Conservation (phyloP, 2,888 invertebrate genomes). For the Scaptomyza caliginosa region DNA sequence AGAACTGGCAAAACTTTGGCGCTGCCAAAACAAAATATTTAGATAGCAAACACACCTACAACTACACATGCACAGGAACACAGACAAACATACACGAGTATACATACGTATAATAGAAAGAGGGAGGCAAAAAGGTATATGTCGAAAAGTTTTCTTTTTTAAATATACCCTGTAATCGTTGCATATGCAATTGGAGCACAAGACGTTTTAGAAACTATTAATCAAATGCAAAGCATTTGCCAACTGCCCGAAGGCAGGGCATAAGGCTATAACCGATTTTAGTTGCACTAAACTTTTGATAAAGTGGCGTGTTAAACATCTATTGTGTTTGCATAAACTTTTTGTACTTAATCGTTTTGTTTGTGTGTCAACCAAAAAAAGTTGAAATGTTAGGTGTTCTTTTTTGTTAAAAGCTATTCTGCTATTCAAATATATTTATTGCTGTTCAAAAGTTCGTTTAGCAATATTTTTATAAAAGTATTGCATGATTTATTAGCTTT, state of each 20-base stretch:
- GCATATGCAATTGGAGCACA: constrained; percentile 13
- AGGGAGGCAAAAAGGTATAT: constrained; percentile 22
- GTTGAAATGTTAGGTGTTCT: not conserved
- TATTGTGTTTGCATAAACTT: constrained; percentile 19
- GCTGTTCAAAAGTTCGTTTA: not conserved
- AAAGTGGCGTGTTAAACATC: constrained; percentile 12
- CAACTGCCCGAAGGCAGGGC: constrained; percentile 18
- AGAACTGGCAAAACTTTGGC: constrained; percentile 60
- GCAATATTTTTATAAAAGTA: not conserved
- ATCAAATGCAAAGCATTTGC: constrained; percentile 36
- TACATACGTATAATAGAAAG: constrained; percentile 1
- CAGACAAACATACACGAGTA: constrained; percentile 13
- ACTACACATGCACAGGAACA: constrained; percentile 15
- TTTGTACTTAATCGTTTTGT: constrained; percentile 9
- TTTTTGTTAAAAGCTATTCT: not conserved
- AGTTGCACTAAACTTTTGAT: constrained; percentile 22
- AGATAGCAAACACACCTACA: constrained; percentile 62
- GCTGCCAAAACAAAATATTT: constrained; percentile 73
- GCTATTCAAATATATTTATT: not conserved
- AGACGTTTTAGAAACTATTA: constrained; percentile 29
- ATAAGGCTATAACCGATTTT: constrained; percentile 15
- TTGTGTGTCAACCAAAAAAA: not conserved
- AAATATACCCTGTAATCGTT: constrained; percentile 49
- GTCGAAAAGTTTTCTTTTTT: constrained; percentile 32
- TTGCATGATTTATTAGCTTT: not conserved